These are phyloP conservation scores for Caenorhabditis panamensis DNA, from an alignment of 2,888 invertebrate genomes.

Conservation along the genomic window DNA sequence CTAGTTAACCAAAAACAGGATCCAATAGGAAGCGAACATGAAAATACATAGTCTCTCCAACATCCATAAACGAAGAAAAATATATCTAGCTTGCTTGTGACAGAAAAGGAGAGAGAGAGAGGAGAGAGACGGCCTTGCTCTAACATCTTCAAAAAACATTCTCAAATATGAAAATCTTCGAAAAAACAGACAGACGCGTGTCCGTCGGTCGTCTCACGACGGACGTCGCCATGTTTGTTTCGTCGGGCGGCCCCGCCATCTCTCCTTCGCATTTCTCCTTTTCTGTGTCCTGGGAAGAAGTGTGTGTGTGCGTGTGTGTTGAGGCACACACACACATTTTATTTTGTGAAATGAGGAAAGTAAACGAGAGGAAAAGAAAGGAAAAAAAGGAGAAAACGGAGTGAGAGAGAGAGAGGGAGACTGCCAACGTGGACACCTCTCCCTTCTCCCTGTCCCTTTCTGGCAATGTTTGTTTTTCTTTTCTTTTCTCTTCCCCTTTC, in stretches of 20 bases:
- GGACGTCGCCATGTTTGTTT: constrained; percentile 14
- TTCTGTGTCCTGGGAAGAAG: neutral
- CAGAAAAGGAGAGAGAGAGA: neutral
- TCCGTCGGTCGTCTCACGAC: neutral
- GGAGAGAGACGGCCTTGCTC: neutral
- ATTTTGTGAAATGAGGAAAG: constrained; percentile 22
- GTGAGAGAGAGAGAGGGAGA: constrained; percentile 15
- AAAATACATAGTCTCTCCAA: too few species aligned
- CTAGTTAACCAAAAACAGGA: too few species aligned
- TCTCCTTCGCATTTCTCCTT: neutral
- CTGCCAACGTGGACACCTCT: constrained; percentile 16
- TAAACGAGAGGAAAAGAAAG: neutral
- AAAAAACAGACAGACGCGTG: neutral
- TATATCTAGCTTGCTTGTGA: too few species aligned
- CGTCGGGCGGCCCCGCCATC: too few species aligned
- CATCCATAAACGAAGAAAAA: too few species aligned
- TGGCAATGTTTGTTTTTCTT: constrained; percentile 14
- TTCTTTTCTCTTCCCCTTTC: neutral
- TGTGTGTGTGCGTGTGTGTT: neutral
- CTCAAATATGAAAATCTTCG: constrained; percentile 4
- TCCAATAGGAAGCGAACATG: too few species aligned
- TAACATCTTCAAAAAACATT: neutral
- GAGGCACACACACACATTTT: constrained; percentile 34
- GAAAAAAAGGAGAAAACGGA: constrained; percentile 11
- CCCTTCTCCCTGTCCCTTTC: neutral